Evolutionary conservation across 2,888 invertebrate genomes (phyloP), one percentile per base, ranked within the genome.

Genomic region (Cerastis leucographa): DNA sequence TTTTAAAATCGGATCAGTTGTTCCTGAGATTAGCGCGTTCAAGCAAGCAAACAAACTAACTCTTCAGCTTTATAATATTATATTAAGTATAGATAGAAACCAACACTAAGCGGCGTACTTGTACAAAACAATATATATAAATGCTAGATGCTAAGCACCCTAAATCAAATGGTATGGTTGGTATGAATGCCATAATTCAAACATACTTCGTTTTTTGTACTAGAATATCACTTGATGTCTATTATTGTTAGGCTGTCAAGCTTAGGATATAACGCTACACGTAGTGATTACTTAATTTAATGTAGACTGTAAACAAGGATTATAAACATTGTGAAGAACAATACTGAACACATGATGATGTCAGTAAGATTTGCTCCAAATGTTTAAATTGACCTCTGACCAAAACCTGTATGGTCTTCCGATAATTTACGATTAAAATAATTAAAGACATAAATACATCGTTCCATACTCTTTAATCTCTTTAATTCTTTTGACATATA

Each of bases 201-300:
- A 77, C 3, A 8, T 17, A 22, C 14, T 65, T 17, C 2, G 1
- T 76, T 78, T 78, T 78, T 66, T 78, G 44, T 9, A 4, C 35
- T 12, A 14, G 5, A 14, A 12, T 46, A 78, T 81, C 61, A 66
- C 1, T 1, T 51, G n/a, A 29, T 22, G 14, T 75, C 19, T 54
- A 44, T 51, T 66, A 61, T 66, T 51, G 44, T 78, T 78, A 81
- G 4, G 14, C 78, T 78, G 75, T 78, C 78, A 74, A 46, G 40
- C 25, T 22, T 9, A 35, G 14, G n/a, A 59, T 59, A 44, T n/a
- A 56, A 80, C 5, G 35, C 25, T 81, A 74, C 59, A 74, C 44
- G 66, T 49, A n/a, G 49, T 81, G 59, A 66, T 61, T 46, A 81
- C 66, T 66, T 66, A 75, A 81, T 78, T 81, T 51, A 75, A 75